Evolutionary conservation across 2,113 vertebrate species (phyloP).

Genomic region (Cygnus buccinator): DNA sequence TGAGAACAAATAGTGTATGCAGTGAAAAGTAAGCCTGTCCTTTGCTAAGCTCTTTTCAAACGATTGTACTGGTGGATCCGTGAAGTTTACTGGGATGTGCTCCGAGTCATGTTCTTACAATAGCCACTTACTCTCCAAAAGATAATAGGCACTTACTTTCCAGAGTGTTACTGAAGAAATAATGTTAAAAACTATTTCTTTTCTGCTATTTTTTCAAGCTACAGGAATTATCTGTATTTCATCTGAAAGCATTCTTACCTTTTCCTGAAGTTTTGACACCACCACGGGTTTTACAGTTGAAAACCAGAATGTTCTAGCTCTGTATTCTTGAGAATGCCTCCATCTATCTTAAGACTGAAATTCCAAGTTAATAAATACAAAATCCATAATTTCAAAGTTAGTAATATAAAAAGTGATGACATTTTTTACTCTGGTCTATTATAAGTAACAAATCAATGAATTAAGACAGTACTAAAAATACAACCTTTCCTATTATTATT

Average conservation of each 20-base stretch:
- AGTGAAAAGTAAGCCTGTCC: slow-evolving; percentile 1
- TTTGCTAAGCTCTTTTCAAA: neutral
- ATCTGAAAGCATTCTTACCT: neutral
- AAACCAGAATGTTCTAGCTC: neutral
- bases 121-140: neutral
- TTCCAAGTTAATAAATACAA: neutral
- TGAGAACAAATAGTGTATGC: neutral
- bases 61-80: neutral
- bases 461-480: neutral
- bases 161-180: neutral
- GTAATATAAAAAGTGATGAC: neutral
- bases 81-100: neutral
- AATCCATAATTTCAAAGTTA: slow-evolving; percentile 8
- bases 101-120: neutral
- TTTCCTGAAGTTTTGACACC: neutral
- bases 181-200: neutral
- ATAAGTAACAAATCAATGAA: neutral
- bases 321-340: neutral
- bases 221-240: neutral
- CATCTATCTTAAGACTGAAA: neutral
- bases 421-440: neutral
- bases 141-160: neutral
- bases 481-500: neutral
- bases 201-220: neutral
- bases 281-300: neutral